Evolutionary conservation across 2,113 vertebrate species (phyloP), one percentile per base, ranked within the genome.

Genomic region (Nesoenas mayeri): DNA sequence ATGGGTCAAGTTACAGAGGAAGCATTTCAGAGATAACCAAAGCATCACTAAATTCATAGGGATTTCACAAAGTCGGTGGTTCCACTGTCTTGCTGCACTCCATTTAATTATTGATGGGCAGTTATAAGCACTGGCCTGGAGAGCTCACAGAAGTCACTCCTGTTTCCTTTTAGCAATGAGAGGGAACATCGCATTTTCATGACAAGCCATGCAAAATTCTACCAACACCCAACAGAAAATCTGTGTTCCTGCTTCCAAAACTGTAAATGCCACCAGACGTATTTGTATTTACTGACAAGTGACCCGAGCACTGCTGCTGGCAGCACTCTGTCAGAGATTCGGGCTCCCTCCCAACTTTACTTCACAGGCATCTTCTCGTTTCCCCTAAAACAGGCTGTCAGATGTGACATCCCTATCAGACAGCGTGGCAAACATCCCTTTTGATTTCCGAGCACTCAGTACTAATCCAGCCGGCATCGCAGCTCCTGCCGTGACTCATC

Each of bases 271-370:
- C 79, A 95, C 48, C 17, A 29, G 34, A 60, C 5, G 0, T 77
- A 87, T 64, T 94, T 67, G 70, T 53, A 65, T 79, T 79, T 79
- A 81, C 69, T 87, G 77, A 79, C 77, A 92, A 92, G 29, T 92
- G 83, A 72, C 86, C 86, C 67, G 36, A 94, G 66, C 28, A 3
- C 44, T 84, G 82, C 75, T 64, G 17, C 85, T 84, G 78, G 60
- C 94, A 92, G 79, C 6, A 5, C 64, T 81, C 54, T 51, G 62
- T 31, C 60, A 34, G 4, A 83, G 57, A 86, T 61, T 44, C 57
- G 75, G 47, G 64, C 89, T 88, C 53, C 48, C 50, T 91, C 88
- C 58, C 84, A 91, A 20, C 65, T 62, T 79, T 26, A 67, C 65
- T 66, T 83, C 88, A 57, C 24, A 79, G 61, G 36, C 29, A 60